Evolutionary conservation across 2,888 invertebrate species (phyloP).

Genomic region (Dendrolimus houi): DNA sequence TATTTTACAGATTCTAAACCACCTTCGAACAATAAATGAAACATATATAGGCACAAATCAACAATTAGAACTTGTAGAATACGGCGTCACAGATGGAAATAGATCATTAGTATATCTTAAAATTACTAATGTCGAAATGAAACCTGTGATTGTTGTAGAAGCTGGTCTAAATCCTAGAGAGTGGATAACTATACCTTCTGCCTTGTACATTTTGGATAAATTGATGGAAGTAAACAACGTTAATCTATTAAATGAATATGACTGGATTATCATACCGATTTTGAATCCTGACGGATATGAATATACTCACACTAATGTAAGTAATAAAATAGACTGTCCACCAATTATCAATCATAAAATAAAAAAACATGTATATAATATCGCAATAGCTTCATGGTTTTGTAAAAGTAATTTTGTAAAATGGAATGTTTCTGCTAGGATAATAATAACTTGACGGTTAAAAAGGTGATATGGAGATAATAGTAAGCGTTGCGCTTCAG

Average conservation of each 20-base stretch:
- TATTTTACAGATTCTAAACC: conserved; percentile 39
- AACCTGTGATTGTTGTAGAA: conserved; percentile 76
- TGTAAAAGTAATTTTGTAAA: no score
- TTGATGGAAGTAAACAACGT: conserved; percentile 63
- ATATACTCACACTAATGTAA: conserved; percentile 75
- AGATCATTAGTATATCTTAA: conserved; percentile 61
- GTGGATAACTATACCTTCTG: conserved; percentile 82
- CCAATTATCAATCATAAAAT: no score
- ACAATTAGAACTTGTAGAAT: conserved; percentile 31
- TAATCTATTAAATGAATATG: conserved; percentile 67
- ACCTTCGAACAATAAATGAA: conserved; percentile 29
- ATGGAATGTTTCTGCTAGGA: no score
- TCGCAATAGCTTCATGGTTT: no score
- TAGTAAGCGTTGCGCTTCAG: no score
- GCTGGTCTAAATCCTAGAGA: conserved; percentile 81
- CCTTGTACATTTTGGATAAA: conserved; percentile 78
- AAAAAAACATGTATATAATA: no score
- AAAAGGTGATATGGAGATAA: no score
- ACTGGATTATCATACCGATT: conserved; percentile 82
- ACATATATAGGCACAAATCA: conserved; percentile 20
- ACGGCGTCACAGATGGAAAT: conserved; percentile 36
- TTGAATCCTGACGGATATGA: conserved; percentile 86
- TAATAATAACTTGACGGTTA: no score
- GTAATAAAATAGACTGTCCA: conserved; percentile 15
- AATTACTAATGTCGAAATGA: conserved; percentile 47